Evolutionary conservation across 2,113 vertebrate species (phyloP), one percentile per base, ranked within the genome.

Genomic region (Bufo gargarizans): DNA sequence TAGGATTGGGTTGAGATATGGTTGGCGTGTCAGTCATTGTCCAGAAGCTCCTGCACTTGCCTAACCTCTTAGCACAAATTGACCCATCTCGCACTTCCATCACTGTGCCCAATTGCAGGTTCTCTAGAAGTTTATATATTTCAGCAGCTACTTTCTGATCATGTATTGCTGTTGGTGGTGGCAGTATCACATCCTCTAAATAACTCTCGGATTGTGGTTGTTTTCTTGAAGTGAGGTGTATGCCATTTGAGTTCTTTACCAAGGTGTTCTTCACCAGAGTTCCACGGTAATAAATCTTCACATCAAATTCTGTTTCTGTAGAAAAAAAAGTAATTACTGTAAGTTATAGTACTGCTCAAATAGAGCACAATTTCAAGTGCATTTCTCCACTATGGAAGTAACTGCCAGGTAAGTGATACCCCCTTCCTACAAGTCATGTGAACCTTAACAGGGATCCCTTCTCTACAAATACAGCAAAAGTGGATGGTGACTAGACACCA

Each of bases 261-360:
- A 92, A 9, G 63, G 93, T 84, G 84, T 94, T 92, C 22, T 90
- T 91, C 63, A 96, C 94, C 84, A 91, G 93, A 82, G 84, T 91
- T 13, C 97, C 97, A 90, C 95, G 94, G 91, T 97, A 98, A 93
- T 93, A 96, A 81, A 93, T 92, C 0, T 86, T 90, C 80, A 98
- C 92, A 84, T 89, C 94, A 20, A 96, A 97, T 0, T 94, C 88
- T 13, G 97, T 97, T 19, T 84, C 96, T 97, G 86, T 12, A 11
- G 20, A 49, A 10, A 77, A 69, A 56, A 20, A 14, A 77, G 45
- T 17, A 58, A 0, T 0, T 47, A 12, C 0, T n/a, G 8, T 43
- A 49, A 47, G 47, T 74, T 16, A 9, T 1, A 1, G 43, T 45
- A 11, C 33, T 71, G 22, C 22, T 14, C 33, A 71, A 12, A 71